phyloP scores from a whole-genome alignment of 2,797 vertebrate genomes.

The Phylloscopus collybita region DNA sequence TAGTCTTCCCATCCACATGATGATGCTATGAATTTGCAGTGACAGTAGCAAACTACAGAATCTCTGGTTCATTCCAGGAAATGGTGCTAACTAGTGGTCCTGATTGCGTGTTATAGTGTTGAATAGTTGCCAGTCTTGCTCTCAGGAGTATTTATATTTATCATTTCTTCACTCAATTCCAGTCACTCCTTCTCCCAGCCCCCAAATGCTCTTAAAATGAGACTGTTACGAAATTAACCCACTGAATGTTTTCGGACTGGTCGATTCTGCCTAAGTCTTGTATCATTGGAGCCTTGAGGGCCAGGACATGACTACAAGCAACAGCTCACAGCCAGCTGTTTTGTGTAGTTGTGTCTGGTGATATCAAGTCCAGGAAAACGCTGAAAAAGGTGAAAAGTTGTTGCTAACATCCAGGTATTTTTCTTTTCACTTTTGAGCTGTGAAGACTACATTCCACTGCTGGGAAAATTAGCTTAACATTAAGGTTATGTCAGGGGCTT shows the following conservation, averaged over 20 bases:
- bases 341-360: not conserved
- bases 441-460: not conserved
- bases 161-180: not conserved
- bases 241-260: not conserved
- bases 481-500: not conserved
- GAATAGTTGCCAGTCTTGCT: not conserved
- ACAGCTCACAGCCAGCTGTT: not conserved
- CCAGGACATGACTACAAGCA: too few relatives aligned
- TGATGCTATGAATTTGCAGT: not conserved
- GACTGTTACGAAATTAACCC: not conserved
- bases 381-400: not conserved
- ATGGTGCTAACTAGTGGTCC: not conserved
- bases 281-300: not conserved
- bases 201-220: not conserved
- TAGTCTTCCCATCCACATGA: not conserved
- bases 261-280: not conserved
- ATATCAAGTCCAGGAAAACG: not conserved
- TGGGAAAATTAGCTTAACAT: not conserved
- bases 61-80: not conserved
- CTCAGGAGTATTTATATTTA: not conserved
- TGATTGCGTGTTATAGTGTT: not conserved
- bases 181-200: not conserved
- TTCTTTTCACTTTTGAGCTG: not conserved
- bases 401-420: not conserved
- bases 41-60: not conserved